phyloP scores from a whole-genome alignment of 64 coral and sea anemone species.

The Pocillopora verrucosa region DNA sequence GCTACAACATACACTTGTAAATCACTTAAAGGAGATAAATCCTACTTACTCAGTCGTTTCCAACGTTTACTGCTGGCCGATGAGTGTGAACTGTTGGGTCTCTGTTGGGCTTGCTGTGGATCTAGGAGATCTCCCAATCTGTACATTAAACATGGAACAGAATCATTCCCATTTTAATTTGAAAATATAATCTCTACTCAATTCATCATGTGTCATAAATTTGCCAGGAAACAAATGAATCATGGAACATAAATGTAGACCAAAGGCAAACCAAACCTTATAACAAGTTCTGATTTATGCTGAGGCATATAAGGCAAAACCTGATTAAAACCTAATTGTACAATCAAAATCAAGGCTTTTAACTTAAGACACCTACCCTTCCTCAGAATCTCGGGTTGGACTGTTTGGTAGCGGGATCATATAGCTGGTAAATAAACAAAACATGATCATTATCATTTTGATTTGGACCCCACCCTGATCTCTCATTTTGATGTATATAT shows the following conservation, averaged over 20 bases:
- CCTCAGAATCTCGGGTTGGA: conserved; percentile 34
- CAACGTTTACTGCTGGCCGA: conserved; percentile 51
- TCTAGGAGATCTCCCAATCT: neutral
- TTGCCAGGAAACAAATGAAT: too few species aligned
- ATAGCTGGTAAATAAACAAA: conserved; percentile 22
- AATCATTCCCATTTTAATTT: too few species aligned
- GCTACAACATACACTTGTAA: neutral
- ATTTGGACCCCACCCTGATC: too few species aligned
- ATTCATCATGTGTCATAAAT: too few species aligned
- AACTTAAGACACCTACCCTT: neutral
- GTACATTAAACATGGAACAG: neutral
- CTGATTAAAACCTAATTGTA: too few species aligned
- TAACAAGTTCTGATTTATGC: too few species aligned
- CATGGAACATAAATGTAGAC: too few species aligned
- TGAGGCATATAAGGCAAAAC: too few species aligned
- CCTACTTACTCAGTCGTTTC: conserved; percentile 54
- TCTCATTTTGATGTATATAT: too few species aligned
- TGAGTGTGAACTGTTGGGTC: conserved; percentile 16
- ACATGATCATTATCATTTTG: neutral
- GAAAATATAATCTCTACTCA: too few species aligned
- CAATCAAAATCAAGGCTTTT: too few species aligned
- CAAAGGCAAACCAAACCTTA: too few species aligned
- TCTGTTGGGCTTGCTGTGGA: neutral
- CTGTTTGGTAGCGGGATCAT: conserved; percentile 40
- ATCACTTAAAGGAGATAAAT: neutral